Conservation (phyloP, 2,797 vertebrate genomes). For the Momotus momota region DNA sequence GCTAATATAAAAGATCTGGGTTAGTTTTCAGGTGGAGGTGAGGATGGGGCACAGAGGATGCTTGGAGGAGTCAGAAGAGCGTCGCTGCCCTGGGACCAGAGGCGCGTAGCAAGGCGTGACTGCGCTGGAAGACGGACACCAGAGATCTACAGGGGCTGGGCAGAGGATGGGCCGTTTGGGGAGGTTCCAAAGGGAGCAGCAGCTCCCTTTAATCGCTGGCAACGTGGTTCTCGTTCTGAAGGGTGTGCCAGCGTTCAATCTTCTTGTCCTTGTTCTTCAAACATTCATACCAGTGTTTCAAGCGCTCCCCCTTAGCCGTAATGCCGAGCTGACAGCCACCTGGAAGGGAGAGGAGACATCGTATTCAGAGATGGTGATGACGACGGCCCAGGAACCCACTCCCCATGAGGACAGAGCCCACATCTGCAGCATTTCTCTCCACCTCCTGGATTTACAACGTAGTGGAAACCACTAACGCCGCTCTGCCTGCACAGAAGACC, state of each 20-base stretch:
- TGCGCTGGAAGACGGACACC: slow-evolving; percentile 72
- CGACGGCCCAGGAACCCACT: not conserved
- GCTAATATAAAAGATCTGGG: not conserved
- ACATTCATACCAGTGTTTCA: slow-evolving; percentile 98
- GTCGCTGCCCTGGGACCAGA: not conserved
- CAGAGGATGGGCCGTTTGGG: not conserved
- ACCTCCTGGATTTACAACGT: not conserved
- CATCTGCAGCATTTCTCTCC: fast-evolving
- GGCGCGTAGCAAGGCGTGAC: slow-evolving; percentile 34
- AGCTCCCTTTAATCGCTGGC: slow-evolving; percentile 86
- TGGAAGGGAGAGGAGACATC: slow-evolving; percentile 37
- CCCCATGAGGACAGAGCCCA: fast-evolving
- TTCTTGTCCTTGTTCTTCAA: slow-evolving; percentile 99
- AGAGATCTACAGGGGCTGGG: slow-evolving; percentile 41
- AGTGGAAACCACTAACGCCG: not conserved
- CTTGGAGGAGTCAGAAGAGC: not conserved
- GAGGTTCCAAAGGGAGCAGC: not conserved
- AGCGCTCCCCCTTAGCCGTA: slow-evolving; percentile 93
- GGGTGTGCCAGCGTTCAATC: slow-evolving; percentile 97
- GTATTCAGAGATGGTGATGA: not conserved
- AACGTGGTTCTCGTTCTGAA: slow-evolving; percentile 89
- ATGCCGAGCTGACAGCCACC: slow-evolving; percentile 96
- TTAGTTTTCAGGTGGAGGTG: not conserved
- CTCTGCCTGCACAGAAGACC: not conserved
- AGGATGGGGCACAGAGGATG: not conserved